Evolutionary conservation across 2,888 invertebrate genomes (phyloP).

Genomic region (Nymphalis c-album): DNA sequence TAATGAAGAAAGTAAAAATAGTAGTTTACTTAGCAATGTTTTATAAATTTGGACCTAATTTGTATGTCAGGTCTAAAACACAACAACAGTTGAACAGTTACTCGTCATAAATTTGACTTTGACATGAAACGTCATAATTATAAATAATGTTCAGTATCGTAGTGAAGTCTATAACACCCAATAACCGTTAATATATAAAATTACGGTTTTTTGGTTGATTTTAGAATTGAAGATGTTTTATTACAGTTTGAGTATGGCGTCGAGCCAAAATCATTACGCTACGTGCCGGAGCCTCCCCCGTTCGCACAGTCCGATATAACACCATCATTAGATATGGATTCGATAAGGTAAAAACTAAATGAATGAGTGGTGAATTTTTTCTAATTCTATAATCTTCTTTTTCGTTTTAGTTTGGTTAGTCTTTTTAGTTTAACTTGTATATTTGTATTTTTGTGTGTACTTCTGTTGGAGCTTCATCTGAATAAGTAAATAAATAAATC

Average conservation of each 20-base stretch:
- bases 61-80: too few species aligned
- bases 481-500: too few species aligned
- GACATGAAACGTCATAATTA: background rate
- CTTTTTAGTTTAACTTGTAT: too few species aligned
- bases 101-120: background rate
- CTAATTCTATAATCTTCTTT: too few species aligned
- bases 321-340: slow-evolving; percentile 77
- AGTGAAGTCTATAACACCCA: background rate
- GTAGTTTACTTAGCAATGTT: too few species aligned
- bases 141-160: background rate
- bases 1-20: too few species aligned
- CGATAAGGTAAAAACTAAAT: slow-evolving; percentile 72
- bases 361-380: too few species aligned
- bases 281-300: slow-evolving; percentile 83
- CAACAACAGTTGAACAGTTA: too few species aligned
- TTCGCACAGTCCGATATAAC: slow-evolving; percentile 81
- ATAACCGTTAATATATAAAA: background rate
- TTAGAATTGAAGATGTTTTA: background rate
- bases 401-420: too few species aligned
- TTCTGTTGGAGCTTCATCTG: too few species aligned
- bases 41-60: too few species aligned
- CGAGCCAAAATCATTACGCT: slow-evolving; percentile 89
- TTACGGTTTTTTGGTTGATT: background rate
- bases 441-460: too few species aligned
- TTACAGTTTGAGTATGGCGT: slow-evolving; percentile 87